Evolutionary conservation across 2,797 vertebrate species (phyloP).

Genomic region (Anisognathus igniventris): DNA sequence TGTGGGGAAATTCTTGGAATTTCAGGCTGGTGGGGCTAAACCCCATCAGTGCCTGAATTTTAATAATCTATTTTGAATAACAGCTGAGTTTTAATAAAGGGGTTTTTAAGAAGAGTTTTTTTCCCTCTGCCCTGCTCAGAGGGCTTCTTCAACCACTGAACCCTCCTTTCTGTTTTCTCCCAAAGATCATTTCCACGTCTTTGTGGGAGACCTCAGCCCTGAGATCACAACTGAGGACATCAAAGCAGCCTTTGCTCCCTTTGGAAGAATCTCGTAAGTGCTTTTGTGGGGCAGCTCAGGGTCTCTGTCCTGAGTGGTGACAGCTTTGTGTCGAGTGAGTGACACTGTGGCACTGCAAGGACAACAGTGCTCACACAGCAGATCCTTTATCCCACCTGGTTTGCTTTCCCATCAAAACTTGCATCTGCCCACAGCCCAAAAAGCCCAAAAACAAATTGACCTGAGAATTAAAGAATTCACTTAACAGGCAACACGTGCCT

Average conservation of each 20-base stretch:
- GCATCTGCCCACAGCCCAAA: slow-evolving; percentile 57
- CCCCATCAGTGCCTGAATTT: too few species aligned
- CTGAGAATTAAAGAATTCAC: slow-evolving; percentile 70
- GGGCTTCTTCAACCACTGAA: slow-evolving; percentile 1
- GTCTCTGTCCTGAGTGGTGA: background rate
- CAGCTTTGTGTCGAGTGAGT: background rate
- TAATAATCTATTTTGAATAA: background rate
- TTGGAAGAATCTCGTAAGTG: slow-evolving; percentile 98
- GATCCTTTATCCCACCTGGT: too few species aligned
- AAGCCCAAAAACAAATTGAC: slow-evolving; percentile 48
- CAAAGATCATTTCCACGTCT: slow-evolving; percentile 97
- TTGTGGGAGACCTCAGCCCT: slow-evolving; percentile 96
- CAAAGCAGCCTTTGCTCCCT: slow-evolving; percentile 95
- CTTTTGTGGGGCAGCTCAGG: background rate
- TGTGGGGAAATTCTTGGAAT: background rate
- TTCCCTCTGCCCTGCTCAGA: background rate
- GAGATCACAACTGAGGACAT: slow-evolving; percentile 98
- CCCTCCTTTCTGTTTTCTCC: slow-evolving; percentile 46
- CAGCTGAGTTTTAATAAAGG: background rate
- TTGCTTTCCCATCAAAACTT: slow-evolving; percentile 54
- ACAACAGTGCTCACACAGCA: background rate
- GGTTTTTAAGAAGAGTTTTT: background rate
- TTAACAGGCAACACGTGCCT: background rate
- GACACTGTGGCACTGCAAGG: background rate
- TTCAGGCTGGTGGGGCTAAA: background rate